Base-by-base conservation (phyloP, 1,140 invertebrate species). In the Probaryconus sp. region DNA sequence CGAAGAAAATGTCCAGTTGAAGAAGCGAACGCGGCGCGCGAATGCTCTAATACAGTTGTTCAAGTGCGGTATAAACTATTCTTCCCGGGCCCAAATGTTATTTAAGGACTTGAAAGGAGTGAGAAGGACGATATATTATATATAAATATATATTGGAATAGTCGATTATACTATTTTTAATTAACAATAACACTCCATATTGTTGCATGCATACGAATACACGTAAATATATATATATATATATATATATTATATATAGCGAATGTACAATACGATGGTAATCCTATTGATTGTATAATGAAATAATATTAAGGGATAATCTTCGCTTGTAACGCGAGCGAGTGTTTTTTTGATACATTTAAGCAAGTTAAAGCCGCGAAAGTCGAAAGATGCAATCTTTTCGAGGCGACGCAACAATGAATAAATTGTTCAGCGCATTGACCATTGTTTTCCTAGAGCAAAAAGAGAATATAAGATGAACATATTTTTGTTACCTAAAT, bases 81-180 rank as follows among this genome's bases (percentile, higher is more conserved):
- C 79, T 85, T 83, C 81, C 86, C 79, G 84, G 84, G 85, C 84
- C 85, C 83, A 86, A 87, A 78, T 80, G 83, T 85, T 86, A 84
- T 65, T 83, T 78, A 70, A 68, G 38, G 45, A 60, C 38, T 63
- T 65, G n/a, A 40, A 71, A 43, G 30, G 51, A 58, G 65, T 30
- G 43, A 76, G 45, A 50, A 35, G 51, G 55, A 74, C 51, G 64
- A 69, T 45, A 51, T 45, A n/a, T n/a, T n/a, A n/a, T n/a, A n/a
- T n/a, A n/a, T n/a, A n/a, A n/a, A n/a, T n/a, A n/a, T n/a, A n/a
- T n/a, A 50, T 65, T 63, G 61, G 74, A 78, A 78, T 71, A 75
- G 70, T 80, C 77, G 77, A 78, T 71, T 78, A 60, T 64, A 81
- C 79, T 85, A 85, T 83, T 86, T 87, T 85, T 81, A 80, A 87